Evolutionary conservation across 2,797 vertebrate genomes (phyloP).

Genomic region (Gymnocypris eckloni): DNA sequence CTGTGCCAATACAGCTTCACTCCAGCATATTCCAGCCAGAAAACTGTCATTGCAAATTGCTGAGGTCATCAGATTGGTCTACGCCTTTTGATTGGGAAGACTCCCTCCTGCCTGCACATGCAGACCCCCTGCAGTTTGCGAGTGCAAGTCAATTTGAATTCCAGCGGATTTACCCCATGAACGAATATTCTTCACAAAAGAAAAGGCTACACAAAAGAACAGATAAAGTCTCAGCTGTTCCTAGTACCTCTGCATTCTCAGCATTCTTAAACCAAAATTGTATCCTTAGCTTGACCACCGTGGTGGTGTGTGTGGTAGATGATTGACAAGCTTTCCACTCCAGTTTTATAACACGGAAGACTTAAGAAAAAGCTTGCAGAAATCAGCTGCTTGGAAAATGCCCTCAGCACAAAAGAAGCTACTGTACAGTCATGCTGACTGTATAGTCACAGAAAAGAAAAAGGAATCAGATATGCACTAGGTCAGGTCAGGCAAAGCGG

Average conservation of each 20-base stretch:
- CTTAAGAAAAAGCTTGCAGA: not conserved
- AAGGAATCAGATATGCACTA: not conserved
- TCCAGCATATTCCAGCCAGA: not conserved
- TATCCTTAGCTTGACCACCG: not conserved
- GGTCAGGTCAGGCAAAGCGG: not conserved
- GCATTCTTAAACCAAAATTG: not conserved
- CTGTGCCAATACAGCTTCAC: not conserved
- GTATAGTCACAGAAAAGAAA: constrained; percentile 10
- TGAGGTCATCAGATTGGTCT: not conserved
- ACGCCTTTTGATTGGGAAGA: constrained; percentile 3
- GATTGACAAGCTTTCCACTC: not conserved
- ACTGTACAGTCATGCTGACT: not conserved
- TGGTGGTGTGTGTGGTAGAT: constrained; percentile 15
- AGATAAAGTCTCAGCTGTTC: not conserved
- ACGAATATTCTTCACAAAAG: not conserved
- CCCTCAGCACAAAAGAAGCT: constrained; percentile 21
- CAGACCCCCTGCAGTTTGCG: not conserved
- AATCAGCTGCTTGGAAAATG: constrained; percentile 9
- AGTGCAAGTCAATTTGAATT: not conserved
- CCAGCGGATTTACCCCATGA: not conserved
- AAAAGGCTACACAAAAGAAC: not conserved
- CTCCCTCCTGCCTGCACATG: not conserved
- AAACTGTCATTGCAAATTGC: not conserved
- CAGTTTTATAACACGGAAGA: not conserved
- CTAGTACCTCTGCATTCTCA: not conserved